Evolutionary conservation across 1,140 invertebrate genomes (phyloP), one percentile per base, ranked within the genome.

Genomic region (Hesperophylax magnus): DNA sequence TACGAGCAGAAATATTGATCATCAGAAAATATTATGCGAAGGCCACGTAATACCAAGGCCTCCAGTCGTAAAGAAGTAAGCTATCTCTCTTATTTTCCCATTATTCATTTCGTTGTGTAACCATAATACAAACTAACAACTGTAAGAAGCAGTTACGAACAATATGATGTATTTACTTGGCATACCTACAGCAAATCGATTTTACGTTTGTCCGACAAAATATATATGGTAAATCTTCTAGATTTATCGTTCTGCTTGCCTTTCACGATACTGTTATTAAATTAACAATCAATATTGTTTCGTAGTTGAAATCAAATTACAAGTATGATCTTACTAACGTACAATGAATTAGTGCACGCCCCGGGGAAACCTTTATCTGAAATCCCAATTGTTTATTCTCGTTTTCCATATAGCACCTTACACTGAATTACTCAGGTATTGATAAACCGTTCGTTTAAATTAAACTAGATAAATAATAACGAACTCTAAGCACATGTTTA

Each of bases 21-120:
- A 83, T 27, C n/a, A 63, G 72, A 83, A 80, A 80, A 78, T 83
- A 56, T 58, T 72, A 18, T 72, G 63, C 24, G 31, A 78, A 75
- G 82, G 82, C 5, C 82, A 83, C 34, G 34, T 53, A 5, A 63
- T 83, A 61, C 82, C 82, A 1, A 56, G 31, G 20, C 11, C 20
- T 7, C 1, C 53, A 8, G 60, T 83, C 8, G 31, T 77, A 39
- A 39, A 54, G 20, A 56, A 78, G 82, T 83, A 78, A 71, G 34
- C 9, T 9, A 39, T 39, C 34, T 39, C 34, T 39, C 34, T 39
- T 39, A 39, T 39, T 39, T 39, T 5, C 34, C 9, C 1, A 39
- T 39, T 8, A 8, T 39, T 39, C 9, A 39, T 39, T 39, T 39
- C 34, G 34, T 39, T 39, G 34, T 39, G 34, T 39, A 39, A 39